Evolutionary conservation across 2,888 invertebrate genomes (phyloP).

Genomic region (Rhimphoctona megacephalus): DNA sequence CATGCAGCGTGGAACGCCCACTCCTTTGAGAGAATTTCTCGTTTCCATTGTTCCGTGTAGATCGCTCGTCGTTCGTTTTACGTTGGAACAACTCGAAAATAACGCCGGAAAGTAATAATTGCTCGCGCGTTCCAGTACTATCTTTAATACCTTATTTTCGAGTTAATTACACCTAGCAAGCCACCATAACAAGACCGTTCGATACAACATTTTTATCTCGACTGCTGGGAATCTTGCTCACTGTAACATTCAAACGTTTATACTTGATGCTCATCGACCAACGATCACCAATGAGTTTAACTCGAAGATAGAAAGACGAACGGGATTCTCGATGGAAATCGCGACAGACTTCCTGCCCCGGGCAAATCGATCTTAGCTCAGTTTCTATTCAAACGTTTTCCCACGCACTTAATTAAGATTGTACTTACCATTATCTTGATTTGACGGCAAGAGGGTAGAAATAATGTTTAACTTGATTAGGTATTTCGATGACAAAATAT

Average conservation of each 20-base stretch:
- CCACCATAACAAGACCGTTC: slow-evolving; percentile 39
- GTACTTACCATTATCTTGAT: background rate
- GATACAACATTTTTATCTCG: slow-evolving; percentile 53
- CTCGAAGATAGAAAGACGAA: slow-evolving; percentile 41
- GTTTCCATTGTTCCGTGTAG: slow-evolving; percentile 58
- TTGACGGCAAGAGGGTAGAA: background rate
- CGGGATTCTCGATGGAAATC: slow-evolving; percentile 58
- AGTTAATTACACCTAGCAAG: slow-evolving; percentile 63
- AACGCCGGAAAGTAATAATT: slow-evolving; percentile 67
- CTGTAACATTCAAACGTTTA: slow-evolving; percentile 22
- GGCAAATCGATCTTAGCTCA: slow-evolving; percentile 45
- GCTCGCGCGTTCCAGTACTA: slow-evolving; percentile 50
- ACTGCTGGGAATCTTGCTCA: slow-evolving; percentile 56
- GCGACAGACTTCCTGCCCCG: slow-evolving; percentile 53
- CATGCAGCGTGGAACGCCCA: slow-evolving; percentile 52
- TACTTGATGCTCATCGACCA: slow-evolving; percentile 40
- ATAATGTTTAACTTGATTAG: no score
- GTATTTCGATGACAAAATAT: background rate
- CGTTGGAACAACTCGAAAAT: slow-evolving; percentile 33
- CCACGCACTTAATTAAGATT: slow-evolving; percentile 24
- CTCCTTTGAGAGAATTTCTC: slow-evolving; percentile 32
- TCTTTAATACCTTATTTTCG: slow-evolving; percentile 61
- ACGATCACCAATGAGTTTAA: slow-evolving; percentile 42
- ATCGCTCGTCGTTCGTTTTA: slow-evolving; percentile 45
- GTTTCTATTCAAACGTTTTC: slow-evolving; percentile 26